phyloP scores from a whole-genome alignment of 1,140 invertebrate genomes.

The Drosophila lini region DNA sequence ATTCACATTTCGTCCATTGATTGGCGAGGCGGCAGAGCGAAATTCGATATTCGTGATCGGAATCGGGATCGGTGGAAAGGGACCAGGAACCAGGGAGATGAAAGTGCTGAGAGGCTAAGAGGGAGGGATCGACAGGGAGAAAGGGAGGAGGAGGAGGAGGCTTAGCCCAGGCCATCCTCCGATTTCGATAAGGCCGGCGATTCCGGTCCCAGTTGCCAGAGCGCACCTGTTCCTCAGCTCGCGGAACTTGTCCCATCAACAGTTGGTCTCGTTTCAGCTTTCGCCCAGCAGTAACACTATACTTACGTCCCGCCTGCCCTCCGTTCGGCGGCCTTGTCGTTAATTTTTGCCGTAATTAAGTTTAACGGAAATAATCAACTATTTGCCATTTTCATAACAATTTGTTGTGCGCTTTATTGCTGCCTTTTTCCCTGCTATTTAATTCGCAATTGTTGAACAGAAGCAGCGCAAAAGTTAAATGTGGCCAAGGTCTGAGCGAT shows the following conservation, averaged over 20 bases:
- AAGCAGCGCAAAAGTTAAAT: conserved; percentile 62
- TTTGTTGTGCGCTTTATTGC: conserved; percentile 26
- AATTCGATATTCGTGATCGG: conserved; percentile 65
- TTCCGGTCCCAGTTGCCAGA: conserved; percentile 14
- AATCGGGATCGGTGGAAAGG: conserved; percentile 8
- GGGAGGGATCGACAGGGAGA: conserved; percentile 1
- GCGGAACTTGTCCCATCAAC: conserved; percentile 35
- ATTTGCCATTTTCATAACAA: conserved; percentile 40
- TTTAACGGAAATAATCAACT: conserved; percentile 71
- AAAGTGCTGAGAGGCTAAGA: conserved; percentile 17
- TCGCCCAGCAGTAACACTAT: conserved; percentile 19
- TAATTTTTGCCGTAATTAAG: conserved; percentile 45
- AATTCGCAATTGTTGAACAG: conserved; percentile 37
- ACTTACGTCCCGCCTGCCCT: background rate
- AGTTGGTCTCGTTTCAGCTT: conserved; percentile 23
- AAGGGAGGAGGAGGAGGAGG: conserved; percentile 1
- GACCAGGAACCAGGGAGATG: conserved; percentile 4
- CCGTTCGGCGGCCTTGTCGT: conserved; percentile 50
- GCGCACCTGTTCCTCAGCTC: conserved; percentile 27
- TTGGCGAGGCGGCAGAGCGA: conserved; percentile 68
- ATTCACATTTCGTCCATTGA: conserved; percentile 75
- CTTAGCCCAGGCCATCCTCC: conserved; percentile 30
- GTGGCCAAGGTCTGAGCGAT: conserved; percentile 75
- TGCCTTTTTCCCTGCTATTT: conserved; percentile 12
- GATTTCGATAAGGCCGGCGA: conserved; percentile 30